A percentile compares a stretch with the other conserved stretches of the same genome.
Conservation (phyloP, 2,797 vertebrate genomes). For the Anolis apletophallus region DNA sequence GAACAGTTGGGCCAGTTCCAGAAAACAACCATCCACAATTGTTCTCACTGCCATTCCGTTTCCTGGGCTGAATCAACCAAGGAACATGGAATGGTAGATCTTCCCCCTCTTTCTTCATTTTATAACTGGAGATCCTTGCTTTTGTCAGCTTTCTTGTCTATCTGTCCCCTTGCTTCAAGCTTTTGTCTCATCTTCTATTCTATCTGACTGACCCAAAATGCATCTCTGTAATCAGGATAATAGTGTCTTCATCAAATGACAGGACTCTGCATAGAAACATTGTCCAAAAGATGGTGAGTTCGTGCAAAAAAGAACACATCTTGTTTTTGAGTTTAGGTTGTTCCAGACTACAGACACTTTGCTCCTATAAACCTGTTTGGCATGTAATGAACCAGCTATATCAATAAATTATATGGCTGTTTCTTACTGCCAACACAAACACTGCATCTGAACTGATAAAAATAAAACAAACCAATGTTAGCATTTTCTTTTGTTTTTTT, state of each 20-base stretch:
- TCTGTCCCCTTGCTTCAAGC: not conserved
- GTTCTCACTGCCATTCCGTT: too few species aligned
- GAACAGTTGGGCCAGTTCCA: too few species aligned
- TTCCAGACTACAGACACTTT: not conserved
- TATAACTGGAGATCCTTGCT: not conserved
- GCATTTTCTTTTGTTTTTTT: not conserved
- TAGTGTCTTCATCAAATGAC: not conserved
- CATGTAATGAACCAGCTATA: not conserved
- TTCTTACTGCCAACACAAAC: not conserved
- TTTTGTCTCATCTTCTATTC: not conserved
- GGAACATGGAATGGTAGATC: too few species aligned
- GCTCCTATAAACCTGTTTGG: not conserved
- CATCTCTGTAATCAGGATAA: not conserved
- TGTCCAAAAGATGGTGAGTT: not conserved
- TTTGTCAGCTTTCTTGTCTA: not conserved
- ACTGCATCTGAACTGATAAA: conserved; percentile 2
- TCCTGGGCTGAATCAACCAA: too few species aligned
- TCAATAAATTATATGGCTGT: conserved; percentile 10
- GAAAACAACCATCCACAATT: too few species aligned
- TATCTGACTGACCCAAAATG: not conserved
- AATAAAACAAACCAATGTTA: not conserved
- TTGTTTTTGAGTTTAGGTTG: not conserved
- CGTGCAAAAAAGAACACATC: not conserved
- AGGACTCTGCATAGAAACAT: not conserved
- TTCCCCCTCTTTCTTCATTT: not conserved